Evolutionary conservation across 2,797 vertebrate genomes (phyloP).

Genomic region (Danio tinwini): DNA sequence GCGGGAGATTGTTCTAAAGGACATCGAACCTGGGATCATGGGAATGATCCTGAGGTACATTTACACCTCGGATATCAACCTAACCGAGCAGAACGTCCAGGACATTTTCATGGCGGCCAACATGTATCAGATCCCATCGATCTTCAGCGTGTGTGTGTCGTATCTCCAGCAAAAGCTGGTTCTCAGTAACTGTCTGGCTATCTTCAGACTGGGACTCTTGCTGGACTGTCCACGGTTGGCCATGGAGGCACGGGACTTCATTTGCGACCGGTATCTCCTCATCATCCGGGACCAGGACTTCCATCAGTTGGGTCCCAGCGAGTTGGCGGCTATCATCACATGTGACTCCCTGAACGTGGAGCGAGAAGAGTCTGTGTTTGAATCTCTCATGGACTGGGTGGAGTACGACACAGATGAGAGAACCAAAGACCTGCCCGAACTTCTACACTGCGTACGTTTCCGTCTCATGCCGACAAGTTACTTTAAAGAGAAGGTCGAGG

Average conservation of each 20-base stretch:
- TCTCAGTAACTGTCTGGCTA: constrained; percentile 93
- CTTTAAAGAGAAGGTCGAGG: constrained; percentile 88
- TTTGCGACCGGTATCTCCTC: constrained; percentile 88
- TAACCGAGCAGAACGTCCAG: constrained; percentile 95
- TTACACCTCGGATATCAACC: constrained; percentile 93
- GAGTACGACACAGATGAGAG: constrained; percentile 77
- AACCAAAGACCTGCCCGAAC: constrained; percentile 82
- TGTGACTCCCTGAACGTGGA: constrained; percentile 89
- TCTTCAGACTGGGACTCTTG: constrained; percentile 92
- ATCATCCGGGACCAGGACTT: constrained; percentile 91
- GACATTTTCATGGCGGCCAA: constrained; percentile 95
- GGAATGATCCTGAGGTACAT: constrained; percentile 92
- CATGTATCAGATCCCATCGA: constrained; percentile 98
- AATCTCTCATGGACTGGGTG: constrained; percentile 93
- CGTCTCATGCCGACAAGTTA: constrained; percentile 87
- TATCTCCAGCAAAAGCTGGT: constrained; percentile 93
- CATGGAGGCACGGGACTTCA: constrained; percentile 87
- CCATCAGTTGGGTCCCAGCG: constrained; percentile 85
- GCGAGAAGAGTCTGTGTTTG: constrained; percentile 90
- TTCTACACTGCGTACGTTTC: constrained; percentile 93
- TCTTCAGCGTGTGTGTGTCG: constrained; percentile 95
- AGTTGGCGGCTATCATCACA: constrained; percentile 91
- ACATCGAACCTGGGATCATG: constrained; percentile 89
- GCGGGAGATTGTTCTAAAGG: constrained; percentile 87
- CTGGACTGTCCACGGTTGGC: constrained; percentile 91